phyloP scores from a whole-genome alignment of 1,140 invertebrate genomes.

The Diorhabda elongata region DNA sequence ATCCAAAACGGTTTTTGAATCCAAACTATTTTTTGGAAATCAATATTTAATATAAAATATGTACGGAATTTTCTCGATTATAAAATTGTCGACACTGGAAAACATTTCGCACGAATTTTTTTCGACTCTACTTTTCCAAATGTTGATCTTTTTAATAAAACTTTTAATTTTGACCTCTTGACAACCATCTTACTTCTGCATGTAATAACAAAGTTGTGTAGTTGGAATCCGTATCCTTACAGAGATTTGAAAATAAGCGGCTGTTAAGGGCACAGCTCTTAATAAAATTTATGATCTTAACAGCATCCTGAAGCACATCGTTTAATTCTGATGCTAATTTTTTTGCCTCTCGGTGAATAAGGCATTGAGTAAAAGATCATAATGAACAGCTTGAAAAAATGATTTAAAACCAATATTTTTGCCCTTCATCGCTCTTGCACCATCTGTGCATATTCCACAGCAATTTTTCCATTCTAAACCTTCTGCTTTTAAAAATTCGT shows the following conservation, averaged over 20 bases:
- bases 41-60: background rate
- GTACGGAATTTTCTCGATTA: background rate
- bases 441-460: slow-evolving; percentile 21
- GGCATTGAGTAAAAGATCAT: slow-evolving; percentile 29
- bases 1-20: no score
- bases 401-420: slow-evolving; percentile 23
- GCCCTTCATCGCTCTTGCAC: slow-evolving; percentile 25
- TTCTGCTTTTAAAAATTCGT: slow-evolving; percentile 9
- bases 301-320: slow-evolving; percentile 27
- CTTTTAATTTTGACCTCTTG: background rate
- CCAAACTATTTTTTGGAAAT: background rate
- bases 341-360: slow-evolving; percentile 29
- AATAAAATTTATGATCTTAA: slow-evolving; percentile 23
- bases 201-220: no score
- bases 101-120: background rate
- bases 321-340: slow-evolving; percentile 29
- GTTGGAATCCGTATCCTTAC: slow-evolving; percentile 23
- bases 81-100: background rate
- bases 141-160: no score
- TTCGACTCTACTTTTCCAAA: background rate
- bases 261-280: no score
- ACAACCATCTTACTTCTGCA: no score
- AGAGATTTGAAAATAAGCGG: slow-evolving; percentile 13
- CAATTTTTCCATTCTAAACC: slow-evolving; percentile 24
- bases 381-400: no score